Base-by-base conservation (phyloP, 2,888 invertebrate species). In the Cephus pygmeus region DNA sequence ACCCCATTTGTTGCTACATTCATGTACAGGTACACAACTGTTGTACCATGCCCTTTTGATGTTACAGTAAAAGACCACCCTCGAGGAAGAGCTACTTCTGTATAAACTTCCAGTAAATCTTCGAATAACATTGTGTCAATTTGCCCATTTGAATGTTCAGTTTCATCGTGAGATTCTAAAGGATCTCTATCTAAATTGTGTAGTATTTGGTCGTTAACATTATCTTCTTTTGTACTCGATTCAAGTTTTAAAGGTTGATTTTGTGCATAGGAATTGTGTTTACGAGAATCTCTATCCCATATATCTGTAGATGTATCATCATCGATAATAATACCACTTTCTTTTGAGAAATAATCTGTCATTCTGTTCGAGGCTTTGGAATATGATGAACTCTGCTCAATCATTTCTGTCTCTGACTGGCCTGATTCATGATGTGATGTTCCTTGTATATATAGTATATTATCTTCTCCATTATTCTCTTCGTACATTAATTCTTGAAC, bases 31-130 rank as follows among this genome's bases (percentile, higher is more conserved):
- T 89, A 91, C 4, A 89, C 86, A 36, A 91, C 84, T 36, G 89
- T 90, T 4, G 88, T 91, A 34, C 82, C 83, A 40, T 84, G 86
- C 11, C 88, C 90, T 78, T 89, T 89, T 0, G 90, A 88, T 30
- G 88, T 88, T 4, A 90, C 88, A 75, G 88, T 86, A 30, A 88
- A 86, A 2, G 87, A 86, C 91, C 91, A 91, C 15, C 89, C 88
- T 56, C 82, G 83, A 2, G 90, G 91, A 69, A 91, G 81, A 33
- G 79, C 83, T 33, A 88, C 84, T 82, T 91, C 90, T 40, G 89
- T 88, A 78, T 87, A 89, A 36, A 88, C 82, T 82, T 91, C 91
- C 4, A 90, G 82, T 31, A 91, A 82, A 81, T 91, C 91, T 81
- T 91, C 90, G 73, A 91, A 91, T 11, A 90, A 82, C 86, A 89